Evolutionary conservation across 2,113 vertebrate genomes (phyloP), one percentile per base, ranked within the genome.

Genomic region (Agapornis roseicollis): DNA sequence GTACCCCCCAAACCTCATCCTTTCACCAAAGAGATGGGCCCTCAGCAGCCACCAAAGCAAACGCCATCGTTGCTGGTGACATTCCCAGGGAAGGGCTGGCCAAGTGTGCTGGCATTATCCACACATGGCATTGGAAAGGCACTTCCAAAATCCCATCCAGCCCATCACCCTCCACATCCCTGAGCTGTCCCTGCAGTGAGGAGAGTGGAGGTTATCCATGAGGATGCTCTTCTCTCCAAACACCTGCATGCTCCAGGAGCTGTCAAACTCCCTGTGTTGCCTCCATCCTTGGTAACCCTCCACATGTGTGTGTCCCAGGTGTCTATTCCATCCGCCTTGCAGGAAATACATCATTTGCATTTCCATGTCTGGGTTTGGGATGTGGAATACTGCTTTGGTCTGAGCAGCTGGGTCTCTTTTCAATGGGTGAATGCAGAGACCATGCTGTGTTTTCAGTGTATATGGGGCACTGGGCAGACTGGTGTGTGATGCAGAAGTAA

Each of bases 131-230:
- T 25, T 63, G 56, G 17, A 76, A 53, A 60, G 28, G 6, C 29
- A 22, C 41, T 68, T 65, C 60, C 72, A 24, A 11, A 68, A 39
- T 83, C 71, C 41, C 60, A 49, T n/a, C 27, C 27, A 61, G 39
- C 23, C 46, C 65, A 19, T 14, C 41, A 13, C 2, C 35, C 28
- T 44, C 20, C 46, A 18, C 27, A 37, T 10, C 55, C 55, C 17
- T 58, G 20, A 8, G 27, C 27, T 68, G 46, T 29, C 39, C 72
- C 56, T 27, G 52, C 0, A 0, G 19, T 0, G 5, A 39, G 69
- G 19, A 72, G 56, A 44, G 17, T 0, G 1, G 50, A 55, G 58
- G 17, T 13, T 56, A 17, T 17, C 31, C 22, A 10, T 0, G 0
- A 27, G 27, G 50, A 41, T 65, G 63, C n/a, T 81, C 37, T 29